Percentiles rank a stretch among this genome's conserved stretches.
Conservation (phyloP, 1,140 invertebrate genomes). For the Cotesia vestalis region DNA sequence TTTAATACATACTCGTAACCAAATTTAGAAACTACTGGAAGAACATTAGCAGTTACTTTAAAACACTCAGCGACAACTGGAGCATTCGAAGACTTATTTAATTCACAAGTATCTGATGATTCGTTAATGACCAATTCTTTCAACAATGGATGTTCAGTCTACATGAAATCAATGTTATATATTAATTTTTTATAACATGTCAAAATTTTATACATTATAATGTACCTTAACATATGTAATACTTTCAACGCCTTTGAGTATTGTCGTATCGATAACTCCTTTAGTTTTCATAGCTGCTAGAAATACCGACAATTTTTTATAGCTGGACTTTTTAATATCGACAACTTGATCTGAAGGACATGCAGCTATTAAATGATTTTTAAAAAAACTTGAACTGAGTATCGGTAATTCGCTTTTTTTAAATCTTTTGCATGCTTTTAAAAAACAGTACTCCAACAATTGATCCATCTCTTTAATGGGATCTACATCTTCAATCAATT, state of each 20-base stretch:
- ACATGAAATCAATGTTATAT: conserved; percentile 44
- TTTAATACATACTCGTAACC: conserved; percentile 48
- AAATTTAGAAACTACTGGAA: conserved; percentile 71
- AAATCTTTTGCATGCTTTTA: conserved; percentile 78
- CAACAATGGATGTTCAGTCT: conserved; percentile 56
- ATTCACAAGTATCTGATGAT: conserved; percentile 50
- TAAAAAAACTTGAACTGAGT: conserved; percentile 80
- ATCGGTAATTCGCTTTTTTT: conserved; percentile 75
- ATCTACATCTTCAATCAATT: conserved; percentile 35
- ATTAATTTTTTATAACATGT: conserved; percentile 17
- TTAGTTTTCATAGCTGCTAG: conserved; percentile 69
- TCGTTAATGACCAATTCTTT: conserved; percentile 50
- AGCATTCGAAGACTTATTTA: conserved; percentile 61
- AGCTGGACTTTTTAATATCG: conserved; percentile 89
- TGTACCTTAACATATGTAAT: conserved; percentile 64
- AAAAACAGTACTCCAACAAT: conserved; percentile 79
- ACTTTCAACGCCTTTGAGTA: conserved; percentile 70
- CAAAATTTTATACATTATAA: conserved; percentile 16
- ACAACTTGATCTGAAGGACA: conserved; percentile 74
- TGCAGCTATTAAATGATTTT: conserved; percentile 78
- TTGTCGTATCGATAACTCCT: conserved; percentile 68
- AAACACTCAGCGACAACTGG: conserved; percentile 73
- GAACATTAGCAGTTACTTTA: conserved; percentile 73
- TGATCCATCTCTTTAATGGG: conserved; percentile 75
- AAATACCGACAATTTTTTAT: conserved; percentile 89